Base-by-base conservation (phyloP, 2,113 vertebrate genomes). In the Bos taurus region DNA sequence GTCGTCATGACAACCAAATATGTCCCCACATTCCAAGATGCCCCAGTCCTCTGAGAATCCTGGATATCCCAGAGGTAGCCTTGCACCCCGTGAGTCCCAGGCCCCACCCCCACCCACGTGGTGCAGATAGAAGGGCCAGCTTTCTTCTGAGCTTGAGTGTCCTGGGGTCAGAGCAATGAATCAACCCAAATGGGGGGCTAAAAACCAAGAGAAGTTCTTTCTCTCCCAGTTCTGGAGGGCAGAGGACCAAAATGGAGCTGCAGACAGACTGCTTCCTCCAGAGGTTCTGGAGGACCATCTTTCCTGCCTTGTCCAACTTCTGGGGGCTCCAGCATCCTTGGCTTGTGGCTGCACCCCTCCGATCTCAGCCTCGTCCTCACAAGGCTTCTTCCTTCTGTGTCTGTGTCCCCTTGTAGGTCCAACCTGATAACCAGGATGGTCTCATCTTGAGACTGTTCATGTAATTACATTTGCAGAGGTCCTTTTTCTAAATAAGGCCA, bases 61-160 rank as follows among this genome's bases (percentile, higher is more conserved):
- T 19, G 46, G 10, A 56, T 30, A 2, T 5, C 19, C 60, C 19
- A 8, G 46, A 54, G 90, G 28, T n/a, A 21, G n/a, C 30, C 8
- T 30, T 16, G 40, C 8, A 33, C 13, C 40, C 43, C 8, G 3
- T 11, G 5, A 26, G 50, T 36, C 59, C 7, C 36, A 77, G 7
- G 10, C 50, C 14, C 11, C 2, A 2, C 25, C 5, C 12, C 19
- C 28, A 17, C n/a, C 36, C 2, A 13, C 0, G 0, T 13, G 12
- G 50, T 25, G 30, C 25, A 1, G 11, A 6, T 7, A 15, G 7
- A 30, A 59, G 30, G n/a, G 10, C 50, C 11, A 40, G 71, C n/a
- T 26, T n/a, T 9, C 23, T 0, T 14, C 74, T 4, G 80, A 25
- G 17, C 5, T 0, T 16, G 7, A 48, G 59, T 3, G 7, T 78